These are phyloP conservation scores for Lasius platythorax DNA, from an alignment of 2,888 invertebrate species.

Conservation along the genomic window DNA sequence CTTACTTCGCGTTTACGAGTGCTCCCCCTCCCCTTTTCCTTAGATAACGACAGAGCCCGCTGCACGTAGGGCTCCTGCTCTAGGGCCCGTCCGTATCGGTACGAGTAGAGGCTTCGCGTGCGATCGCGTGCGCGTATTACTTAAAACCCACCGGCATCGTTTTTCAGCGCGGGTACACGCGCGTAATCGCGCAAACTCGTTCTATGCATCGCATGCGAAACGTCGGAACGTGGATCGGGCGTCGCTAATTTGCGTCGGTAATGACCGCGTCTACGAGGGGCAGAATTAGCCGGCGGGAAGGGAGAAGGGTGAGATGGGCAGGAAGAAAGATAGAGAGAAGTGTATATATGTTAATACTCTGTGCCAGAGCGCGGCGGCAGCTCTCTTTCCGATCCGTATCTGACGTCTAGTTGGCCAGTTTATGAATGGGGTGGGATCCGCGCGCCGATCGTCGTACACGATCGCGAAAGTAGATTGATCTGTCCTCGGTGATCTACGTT, in stretches of 20 bases:
- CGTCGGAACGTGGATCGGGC: conserved; percentile 68
- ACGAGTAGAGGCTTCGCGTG: background rate
- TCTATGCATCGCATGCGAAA: conserved; percentile 58
- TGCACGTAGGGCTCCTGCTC: background rate
- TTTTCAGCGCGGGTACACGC: conserved; percentile 61
- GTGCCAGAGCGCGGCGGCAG: background rate
- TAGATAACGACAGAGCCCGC: background rate
- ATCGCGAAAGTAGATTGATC: conserved; percentile 72
- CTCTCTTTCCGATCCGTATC: conserved; percentile 60
- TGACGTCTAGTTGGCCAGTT: conserved; percentile 64
- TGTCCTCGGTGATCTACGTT: conserved; percentile 69
- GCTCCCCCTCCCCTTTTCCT: background rate
- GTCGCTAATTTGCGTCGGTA: conserved; percentile 73
- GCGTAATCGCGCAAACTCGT: conserved; percentile 68
- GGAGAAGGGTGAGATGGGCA: conserved; percentile 24
- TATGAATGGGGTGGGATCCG: conserved; percentile 68
- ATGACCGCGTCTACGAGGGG: conserved; percentile 64
- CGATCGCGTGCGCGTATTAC: conserved; percentile 59
- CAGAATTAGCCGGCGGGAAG: conserved; percentile 62
- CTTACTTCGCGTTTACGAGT: background rate
- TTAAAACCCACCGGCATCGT: conserved; percentile 48
- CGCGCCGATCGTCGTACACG: conserved; percentile 58
- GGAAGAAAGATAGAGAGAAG: background rate
- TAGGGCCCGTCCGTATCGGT: background rate
- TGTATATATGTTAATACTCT: background rate